Base-by-base conservation (phyloP, 2,113 vertebrate species). In the Athene cunicularia region DNA sequence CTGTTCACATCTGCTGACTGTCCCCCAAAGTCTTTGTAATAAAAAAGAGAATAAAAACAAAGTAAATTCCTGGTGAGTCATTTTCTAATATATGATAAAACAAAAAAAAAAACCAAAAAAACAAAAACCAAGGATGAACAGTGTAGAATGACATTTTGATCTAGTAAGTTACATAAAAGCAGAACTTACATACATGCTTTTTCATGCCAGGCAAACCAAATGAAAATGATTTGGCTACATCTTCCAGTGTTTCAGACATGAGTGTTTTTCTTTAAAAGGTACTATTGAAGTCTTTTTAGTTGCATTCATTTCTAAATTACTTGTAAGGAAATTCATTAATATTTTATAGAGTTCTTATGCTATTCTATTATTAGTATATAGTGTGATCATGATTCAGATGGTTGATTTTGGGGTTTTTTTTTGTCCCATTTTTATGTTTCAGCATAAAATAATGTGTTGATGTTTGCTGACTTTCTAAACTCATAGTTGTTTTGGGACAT, bases 1-100 rank as follows among this genome's bases (percentile, higher is more conserved):
- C 58, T 86, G 27, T 90, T 92, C 58, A 60, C 43, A 39, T 95
- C 52, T 95, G 71, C 71, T 92, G 49, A 80, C 71, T 93, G 49
- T 58, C 77, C 55, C 43, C 27, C 32, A 23, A 93, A 88, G 45
- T 88, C 74, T 88, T 88, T 73, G 66, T 80, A n/a, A 68, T 37
- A 72, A 90, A 92, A 92, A 82, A 49, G 21, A 68, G 30, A 90
- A 64, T 52, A 60, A 90, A 95, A 90, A 0, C 66, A 76, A 86
- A 86, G 64, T 77, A 58, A 72, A 86, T 92, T 86, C 13, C 74
- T 73, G 45, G 49, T 88, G 56, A 88, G 43, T 92, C 2, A 73
- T 88, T 92, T 95, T 88, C 53, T 93, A 58, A 68, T 86, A 30
- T 49, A 18, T 64, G 62, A 64, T 95, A 70, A 87, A 95, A 27